A percentile compares a stretch with the other conserved stretches of the same genome.
These are phyloP conservation scores for Phenacoccus solenopsis DNA, from an alignment of 1,140 invertebrate species.

Conservation along the genomic window DNA sequence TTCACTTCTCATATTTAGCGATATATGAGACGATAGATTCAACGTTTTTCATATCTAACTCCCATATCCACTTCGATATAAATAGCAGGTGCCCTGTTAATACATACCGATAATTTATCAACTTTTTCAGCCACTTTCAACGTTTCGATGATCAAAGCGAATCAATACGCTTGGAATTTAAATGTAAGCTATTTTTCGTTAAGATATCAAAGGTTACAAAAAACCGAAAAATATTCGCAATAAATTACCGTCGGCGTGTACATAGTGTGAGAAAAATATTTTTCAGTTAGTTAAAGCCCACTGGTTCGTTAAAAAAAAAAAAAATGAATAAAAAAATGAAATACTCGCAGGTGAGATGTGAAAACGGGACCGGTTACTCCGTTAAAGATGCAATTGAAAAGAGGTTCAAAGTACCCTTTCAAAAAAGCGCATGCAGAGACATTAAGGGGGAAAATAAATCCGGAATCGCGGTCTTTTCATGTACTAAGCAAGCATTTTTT, in stretches of 20 bases:
- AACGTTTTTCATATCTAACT: no score
- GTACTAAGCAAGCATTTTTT: constrained; percentile 9
- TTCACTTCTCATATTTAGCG: no score
- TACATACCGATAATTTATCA: no score
- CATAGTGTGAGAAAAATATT: constrained; percentile 11
- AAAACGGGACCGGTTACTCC: constrained; percentile 9
- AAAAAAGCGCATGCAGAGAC: constrained; percentile 11
- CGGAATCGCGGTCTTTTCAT: constrained; percentile 11
- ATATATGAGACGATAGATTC: no score
- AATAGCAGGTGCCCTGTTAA: no score
- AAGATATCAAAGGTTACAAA: no score
- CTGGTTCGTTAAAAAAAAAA: background rate
- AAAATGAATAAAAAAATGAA: constrained; percentile 1
- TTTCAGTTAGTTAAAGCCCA: constrained; percentile 13
- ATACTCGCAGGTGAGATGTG: constrained; percentile 12
- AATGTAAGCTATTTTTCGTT: no score
- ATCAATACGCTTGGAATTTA: no score
- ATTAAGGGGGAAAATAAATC: constrained; percentile 10
- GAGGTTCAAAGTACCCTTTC: constrained; percentile 13
- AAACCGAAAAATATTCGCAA: background rate
- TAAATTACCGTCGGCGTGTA: background rate
- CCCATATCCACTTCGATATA: no score
- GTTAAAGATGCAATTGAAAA: constrained; percentile 17
- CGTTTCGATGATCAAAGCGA: background rate
- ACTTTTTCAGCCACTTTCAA: background rate